Percentiles rank a stretch among this genome's conserved stretches.
These are phyloP conservation scores for Yoshiicerus persimilis DNA, from an alignment of 1,140 invertebrate genomes.

Conservation along the genomic window DNA sequence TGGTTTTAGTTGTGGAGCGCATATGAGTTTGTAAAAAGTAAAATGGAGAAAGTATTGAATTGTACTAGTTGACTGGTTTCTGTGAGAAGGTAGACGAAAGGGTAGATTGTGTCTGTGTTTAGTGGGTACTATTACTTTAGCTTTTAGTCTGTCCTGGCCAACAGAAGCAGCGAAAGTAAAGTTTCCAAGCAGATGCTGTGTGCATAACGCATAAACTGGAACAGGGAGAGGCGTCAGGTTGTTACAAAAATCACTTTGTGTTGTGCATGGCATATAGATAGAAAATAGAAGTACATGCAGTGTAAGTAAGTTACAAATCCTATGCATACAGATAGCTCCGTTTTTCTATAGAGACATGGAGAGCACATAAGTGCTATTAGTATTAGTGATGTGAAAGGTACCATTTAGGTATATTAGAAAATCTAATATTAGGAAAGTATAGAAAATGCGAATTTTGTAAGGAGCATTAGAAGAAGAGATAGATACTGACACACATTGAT, in stretches of 20 bases:
- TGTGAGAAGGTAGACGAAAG: neutral
- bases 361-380: no score
- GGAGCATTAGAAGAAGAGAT: neutral
- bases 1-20: neutral
- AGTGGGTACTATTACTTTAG: neutral
- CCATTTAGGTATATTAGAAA: no score
- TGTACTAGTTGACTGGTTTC: no score
- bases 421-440: no score
- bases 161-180: no score
- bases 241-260: neutral
- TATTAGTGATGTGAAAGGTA: no score
- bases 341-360: no score
- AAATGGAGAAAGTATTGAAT: neutral
- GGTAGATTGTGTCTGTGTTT: neutral
- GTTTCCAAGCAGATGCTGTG: neutral
- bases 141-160: neutral
- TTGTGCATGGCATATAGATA: neutral
- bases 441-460: neutral
- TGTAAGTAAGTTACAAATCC: no score
- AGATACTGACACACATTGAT: neutral
- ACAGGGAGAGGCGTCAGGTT: neutral
- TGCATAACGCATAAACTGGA: neutral
- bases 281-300: neutral
- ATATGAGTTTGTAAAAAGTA: neutral
- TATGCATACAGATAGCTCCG: no score